Base-by-base conservation (phyloP, 2,888 invertebrate species). In the Apocheima hispidaria region DNA sequence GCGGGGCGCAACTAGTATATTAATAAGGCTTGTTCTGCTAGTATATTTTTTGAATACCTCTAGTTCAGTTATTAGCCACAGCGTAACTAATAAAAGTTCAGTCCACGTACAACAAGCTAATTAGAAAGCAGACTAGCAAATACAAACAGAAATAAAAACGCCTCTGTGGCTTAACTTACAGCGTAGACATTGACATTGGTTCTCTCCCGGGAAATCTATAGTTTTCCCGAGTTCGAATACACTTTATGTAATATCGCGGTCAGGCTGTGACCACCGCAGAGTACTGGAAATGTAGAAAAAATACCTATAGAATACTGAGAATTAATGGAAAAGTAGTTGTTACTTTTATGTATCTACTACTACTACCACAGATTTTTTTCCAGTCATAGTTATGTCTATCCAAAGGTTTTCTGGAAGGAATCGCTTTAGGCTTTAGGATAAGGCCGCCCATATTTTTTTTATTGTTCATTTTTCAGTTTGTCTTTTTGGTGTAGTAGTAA, bases 171-270 rank as follows among this genome's bases (percentile, higher is more conserved):
- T 36, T 57, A 41, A 65, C 63, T 65, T 57, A 63, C 63, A 46
- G 49, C 43, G 46, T 56, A 63, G 60, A 41, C 60, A 65, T 65
- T 63, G 70, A 66, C 66, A 60, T 66, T 63, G 44, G 60, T 23
- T 30, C 10, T 40, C 80, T 65, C 77, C 0, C 21, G 77, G 80
- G 81, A 81, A 81, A 81, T 81, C 74, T 78, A 61, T 67, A 64
- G 61, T 61, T 72, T 69, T 66, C 71, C 66, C 60, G 69, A 73
- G 64, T 78, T 72, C 50, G 63, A 65, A 75, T 73, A 75, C 72
- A 74, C 73, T 76, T 77, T 70, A 72, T 73, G 77, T 78, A 77
- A 78, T 73, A 72, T 64, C 59, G 68, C 52, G 70, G 69, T 69
- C 54, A 54, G 40, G 65, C 66, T 48, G 52, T 28, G 55, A 52